Evolutionary conservation across 2,888 invertebrate species (phyloP), one percentile per base, ranked within the genome.

Genomic region (Rugalucina vietnamica): DNA sequence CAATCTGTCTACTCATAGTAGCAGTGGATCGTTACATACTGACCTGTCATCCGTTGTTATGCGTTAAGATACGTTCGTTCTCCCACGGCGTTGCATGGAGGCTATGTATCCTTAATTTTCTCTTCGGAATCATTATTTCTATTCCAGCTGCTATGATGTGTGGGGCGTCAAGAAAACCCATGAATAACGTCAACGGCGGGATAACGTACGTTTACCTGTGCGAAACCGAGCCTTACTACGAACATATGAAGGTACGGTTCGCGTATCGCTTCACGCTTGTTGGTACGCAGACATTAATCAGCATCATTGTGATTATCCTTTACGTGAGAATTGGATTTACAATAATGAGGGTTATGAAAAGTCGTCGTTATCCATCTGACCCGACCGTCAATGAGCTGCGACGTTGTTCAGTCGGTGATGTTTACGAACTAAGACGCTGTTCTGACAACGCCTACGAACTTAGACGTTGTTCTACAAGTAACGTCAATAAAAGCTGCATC

Each of bases 21-120:
- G 87, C 87, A 12, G 39, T 81, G 3, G 87, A 87, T 71, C 72
- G 87, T 24, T 87, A 85, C 43, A 81, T 87, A 4, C 77, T 85
- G 50, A 83, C 85, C 0, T 85, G 85, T 43, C 87, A 85, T 21
- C 87, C 87, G 3, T 36, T 85, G 29, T 65, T 83, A 12, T 79
- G 75, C 32, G 74, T 81, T 0, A 87, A 83, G 43, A 57, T 82
- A 34, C 72, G 73, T 34, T 37, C 79, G 34, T 81, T 85, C 75
- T 83, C 87, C 3, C 79, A 81, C 29, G 76, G 43, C 14, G 50
- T 77, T 8, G 87, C 85, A 0, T 70, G 79, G 65, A 70, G 80
- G 32, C 77, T 85, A 0, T 87, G 87, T 70, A 18, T 76, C n/a
- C 29, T 79, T 24, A 83, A 81, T 70, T 57, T 83, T 18, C 5